Percentiles rank a stretch among this genome's conserved stretches.
Conservation (phyloP, 2,888 invertebrate genomes). For the Meghimatium bilineatum region DNA sequence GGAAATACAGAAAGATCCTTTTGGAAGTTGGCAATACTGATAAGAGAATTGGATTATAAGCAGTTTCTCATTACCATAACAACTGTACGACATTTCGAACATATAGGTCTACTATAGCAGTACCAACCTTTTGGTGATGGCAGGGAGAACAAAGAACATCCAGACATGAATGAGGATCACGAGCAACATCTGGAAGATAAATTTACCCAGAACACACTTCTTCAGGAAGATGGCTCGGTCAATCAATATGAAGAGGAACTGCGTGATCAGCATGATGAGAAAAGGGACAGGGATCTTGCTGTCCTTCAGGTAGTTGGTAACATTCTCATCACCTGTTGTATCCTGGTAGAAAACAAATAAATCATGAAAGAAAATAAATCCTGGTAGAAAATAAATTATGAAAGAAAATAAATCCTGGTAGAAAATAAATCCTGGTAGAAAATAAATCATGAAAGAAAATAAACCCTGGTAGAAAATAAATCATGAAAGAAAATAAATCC, state of each 20-base stretch:
- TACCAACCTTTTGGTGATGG: conserved; percentile 90
- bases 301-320: conserved; percentile 92
- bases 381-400: no score
- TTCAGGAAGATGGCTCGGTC: conserved; percentile 96
- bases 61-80: no score
- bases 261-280: conserved; percentile 94
- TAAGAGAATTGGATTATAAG: no score
- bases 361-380: neutral
- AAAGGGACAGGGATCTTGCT: conserved; percentile 96
- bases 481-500: no score
- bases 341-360: conserved; percentile 56
- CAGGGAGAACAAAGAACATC: conserved; percentile 97
- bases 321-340: conserved; percentile 89
- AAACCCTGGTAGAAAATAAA: conserved; percentile 57
- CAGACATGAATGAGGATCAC: conserved; percentile 95
- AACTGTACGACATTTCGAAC: no score
- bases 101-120: no score
- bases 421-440: conserved; percentile 57
- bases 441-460: neutral
- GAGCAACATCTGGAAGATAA: conserved; percentile 88
- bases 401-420: conserved; percentile 64
- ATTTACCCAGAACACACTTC: conserved; percentile 89
- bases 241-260: conserved; percentile 94
- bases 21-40: no score
- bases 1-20: no score